phyloP scores from a whole-genome alignment of 2,797 vertebrate species.

The Scolopax bukidnonensis region DNA sequence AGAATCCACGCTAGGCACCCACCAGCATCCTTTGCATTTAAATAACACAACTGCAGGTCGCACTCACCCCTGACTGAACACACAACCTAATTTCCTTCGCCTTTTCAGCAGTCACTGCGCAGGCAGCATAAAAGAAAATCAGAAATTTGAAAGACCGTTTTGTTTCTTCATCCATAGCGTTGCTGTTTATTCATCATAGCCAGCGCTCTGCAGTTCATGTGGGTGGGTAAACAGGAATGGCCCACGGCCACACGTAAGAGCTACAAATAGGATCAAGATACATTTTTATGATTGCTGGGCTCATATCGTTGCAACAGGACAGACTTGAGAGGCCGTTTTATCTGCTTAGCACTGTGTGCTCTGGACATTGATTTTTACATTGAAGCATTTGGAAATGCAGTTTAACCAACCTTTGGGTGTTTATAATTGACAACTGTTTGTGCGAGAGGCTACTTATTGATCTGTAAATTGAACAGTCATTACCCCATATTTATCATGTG shows the following conservation, averaged over 20 bases:
- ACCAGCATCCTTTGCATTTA: slow-evolving; percentile 50
- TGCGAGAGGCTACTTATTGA: slow-evolving; percentile 33
- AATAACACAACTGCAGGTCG: slow-evolving; percentile 35
- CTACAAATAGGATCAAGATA: slow-evolving; percentile 4
- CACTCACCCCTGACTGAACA: slow-evolving; percentile 31
- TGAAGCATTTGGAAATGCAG: background rate
- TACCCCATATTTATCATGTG: background rate
- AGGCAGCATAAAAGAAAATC: slow-evolving; percentile 32
- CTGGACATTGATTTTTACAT: slow-evolving; percentile 32
- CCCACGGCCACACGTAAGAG: background rate
- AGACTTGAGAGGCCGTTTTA: slow-evolving; percentile 14
- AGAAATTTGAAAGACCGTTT: slow-evolving; percentile 39
- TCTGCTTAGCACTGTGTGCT: background rate
- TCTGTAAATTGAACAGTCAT: slow-evolving; percentile 54
- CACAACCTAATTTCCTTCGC: slow-evolving; percentile 50
- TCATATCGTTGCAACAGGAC: background rate
- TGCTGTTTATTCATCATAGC: slow-evolving; percentile 15
- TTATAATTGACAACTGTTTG: slow-evolving; percentile 29
- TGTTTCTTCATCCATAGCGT: slow-evolving; percentile 41
- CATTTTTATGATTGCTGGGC: slow-evolving; percentile 29
- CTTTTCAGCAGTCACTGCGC: slow-evolving; percentile 21
- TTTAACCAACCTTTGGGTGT: slow-evolving; percentile 13
- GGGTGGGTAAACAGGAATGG: slow-evolving; percentile 45
- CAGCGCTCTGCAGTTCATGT: slow-evolving; percentile 9
- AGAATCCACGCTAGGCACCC: slow-evolving; percentile 32